Percentiles rank a stretch among this genome's conserved stretches.
These are phyloP conservation scores for Lophura nycthemera DNA, from an alignment of 2,113 vertebrate species.

Conservation along the genomic window DNA sequence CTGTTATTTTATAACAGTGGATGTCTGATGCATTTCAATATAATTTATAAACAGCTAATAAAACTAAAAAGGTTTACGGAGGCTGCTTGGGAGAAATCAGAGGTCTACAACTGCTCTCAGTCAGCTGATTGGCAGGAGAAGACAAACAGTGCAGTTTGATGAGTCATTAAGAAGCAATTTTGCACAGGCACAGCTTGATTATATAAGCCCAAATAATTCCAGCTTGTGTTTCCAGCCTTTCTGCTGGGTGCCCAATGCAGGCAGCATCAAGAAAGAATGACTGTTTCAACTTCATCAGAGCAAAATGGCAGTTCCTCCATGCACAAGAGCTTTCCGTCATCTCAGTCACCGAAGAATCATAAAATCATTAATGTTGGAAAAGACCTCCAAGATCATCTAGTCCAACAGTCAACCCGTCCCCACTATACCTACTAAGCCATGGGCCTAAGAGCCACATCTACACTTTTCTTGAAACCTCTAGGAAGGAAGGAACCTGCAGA, in stretches of 20 bases:
- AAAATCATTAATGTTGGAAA: too few relatives aligned
- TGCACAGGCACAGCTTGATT: conserved; percentile 32
- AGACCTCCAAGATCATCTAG: too few relatives aligned
- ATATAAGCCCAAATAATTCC: not conserved
- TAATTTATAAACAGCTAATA: conserved; percentile 60
- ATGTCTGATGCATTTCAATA: conserved; percentile 38
- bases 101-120: conserved; percentile 34
- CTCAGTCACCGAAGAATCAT: not conserved
- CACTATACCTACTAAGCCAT: too few relatives aligned
- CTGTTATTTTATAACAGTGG: not conserved
- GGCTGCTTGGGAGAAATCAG: conserved; percentile 29
- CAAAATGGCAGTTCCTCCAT: not conserved
- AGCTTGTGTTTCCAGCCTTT: not conserved
- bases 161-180: conserved; percentile 57
- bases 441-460: too few relatives aligned
- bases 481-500: too few relatives aligned
- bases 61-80: conserved; percentile 36
- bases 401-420: too few relatives aligned
- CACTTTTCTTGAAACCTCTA: too few relatives aligned
- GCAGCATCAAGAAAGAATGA: not conserved
- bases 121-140: conserved; percentile 10
- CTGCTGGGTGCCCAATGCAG: not conserved
- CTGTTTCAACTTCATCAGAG: fast-evolving
- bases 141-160: conserved; percentile 3
- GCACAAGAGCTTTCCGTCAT: not conserved